Base-by-base conservation (phyloP, 2,113 vertebrate species). In the Brachyhypopomus occidentalis region DNA sequence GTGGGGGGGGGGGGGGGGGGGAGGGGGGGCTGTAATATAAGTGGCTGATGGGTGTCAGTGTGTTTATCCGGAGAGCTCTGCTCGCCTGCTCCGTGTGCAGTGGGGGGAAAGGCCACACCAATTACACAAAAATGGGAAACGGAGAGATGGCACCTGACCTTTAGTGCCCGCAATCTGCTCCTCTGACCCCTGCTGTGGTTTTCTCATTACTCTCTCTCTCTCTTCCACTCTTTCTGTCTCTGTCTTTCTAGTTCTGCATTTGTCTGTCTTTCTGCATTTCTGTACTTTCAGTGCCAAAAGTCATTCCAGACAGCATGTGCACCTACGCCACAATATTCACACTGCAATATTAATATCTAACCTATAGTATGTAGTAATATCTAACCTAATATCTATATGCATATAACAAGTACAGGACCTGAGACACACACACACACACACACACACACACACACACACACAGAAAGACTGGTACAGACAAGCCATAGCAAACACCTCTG, bases 71-170 rank as follows among this genome's bases (percentile, higher is more conserved):
- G 77, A 79, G 69, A 82, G 79, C 67, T 62, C 77, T 80, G 27
- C 64, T 55, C 72, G 20, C 67, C 5, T 48, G 64, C 59, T 84
- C 73, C 75, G 30, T 77, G 67, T 72, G 78, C 85, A 82, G 81
- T 62, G 70, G 34, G 84, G 84, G 56, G 76, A 88, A 87, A 84
- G 84, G 81, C 78, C 83, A 84, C 56, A 79, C 72, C 83, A 84
- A 85, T 86, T 87, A 79, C 63, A 77, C 38, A 83, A 82, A 83
- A 77, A 59, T 52, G 72, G 69, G 77, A 72, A 55, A 78, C 79
- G 77, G 63, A 84, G 73, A 74, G 77, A 80, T 76, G 78, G 27
- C 56, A 23, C 41, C 67, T 87, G 86, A 86, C 86, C 86, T 89
- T 86, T 87, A 63, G 75, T 48, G 38, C 62, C 64, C 34, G 63